Evolutionary conservation across 2,113 vertebrate species (phyloP), one percentile per base, ranked within the genome.

Genomic region (Bombycilla garrulus): DNA sequence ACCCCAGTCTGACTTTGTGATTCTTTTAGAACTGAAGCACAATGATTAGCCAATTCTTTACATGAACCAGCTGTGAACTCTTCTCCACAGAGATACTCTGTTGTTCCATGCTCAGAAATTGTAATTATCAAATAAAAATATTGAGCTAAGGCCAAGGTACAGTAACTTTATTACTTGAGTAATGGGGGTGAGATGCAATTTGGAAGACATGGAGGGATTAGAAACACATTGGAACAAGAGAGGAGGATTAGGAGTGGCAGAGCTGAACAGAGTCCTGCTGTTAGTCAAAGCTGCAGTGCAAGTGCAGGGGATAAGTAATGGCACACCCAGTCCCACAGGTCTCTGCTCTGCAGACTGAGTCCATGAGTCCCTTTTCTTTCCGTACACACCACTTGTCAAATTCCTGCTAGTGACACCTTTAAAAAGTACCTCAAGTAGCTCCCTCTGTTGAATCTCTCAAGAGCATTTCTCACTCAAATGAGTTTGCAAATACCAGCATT

Each of bases 321-420:
- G 92, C 95, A 85, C 96, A 76, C 95, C 94, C 94, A 67, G 47
- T 94, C 96, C 94, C 94, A n/a, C 38, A 35, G 88, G 93, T 33
- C 44, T 38, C 60, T 8, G 12, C 58, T 60, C 56, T 64, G 35
- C 62, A 78, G 36, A 11, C 78, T 50, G 72, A 51, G 57, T 72
- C 88, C 24, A 2, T 65, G 47, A n/a, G n/a, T 23, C 33, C 33
- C 36, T 57, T 54, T 71, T 74, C 53, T 77, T 61, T 28, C 40
- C 8, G 1, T 36, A 21, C 3, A 5, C 38, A 56, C 23, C 42
- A 18, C 10, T 57, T 53, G 78, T 56, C 72, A 53, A 67, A 64
- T 44, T 72, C 66, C 56, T 86, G 50, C 57, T 67, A n/a, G 10
- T 28, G n/a, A 64, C 47, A 40, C 35, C 26, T 79, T 90, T 29